Conservation (phyloP, 2,113 vertebrate species). For the Turdus rufiventris region DNA sequence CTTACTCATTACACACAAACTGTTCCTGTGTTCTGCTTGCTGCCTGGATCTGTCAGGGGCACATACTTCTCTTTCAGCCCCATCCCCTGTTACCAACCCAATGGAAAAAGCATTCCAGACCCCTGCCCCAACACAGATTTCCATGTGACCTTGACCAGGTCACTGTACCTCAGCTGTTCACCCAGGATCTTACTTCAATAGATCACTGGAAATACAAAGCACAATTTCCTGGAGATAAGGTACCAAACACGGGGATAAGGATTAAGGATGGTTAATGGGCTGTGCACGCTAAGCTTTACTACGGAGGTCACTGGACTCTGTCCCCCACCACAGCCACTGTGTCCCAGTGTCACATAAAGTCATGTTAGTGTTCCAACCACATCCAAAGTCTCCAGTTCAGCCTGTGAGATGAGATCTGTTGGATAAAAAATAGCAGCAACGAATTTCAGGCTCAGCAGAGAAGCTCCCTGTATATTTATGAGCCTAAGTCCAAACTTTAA, state of each 20-base stretch:
- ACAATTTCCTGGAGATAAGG: neutral
- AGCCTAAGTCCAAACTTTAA: slow-evolving; percentile 19
- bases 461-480: slow-evolving; percentile 47
- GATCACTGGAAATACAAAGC: neutral
- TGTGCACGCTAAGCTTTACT: neutral
- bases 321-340: neutral
- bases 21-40: neutral
- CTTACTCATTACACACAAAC: neutral
- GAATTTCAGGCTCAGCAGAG: neutral
- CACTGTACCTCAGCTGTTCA: neutral
- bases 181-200: neutral
- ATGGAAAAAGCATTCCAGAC: neutral
- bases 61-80: neutral
- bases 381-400: neutral
- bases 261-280: neutral
- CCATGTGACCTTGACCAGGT: neutral
- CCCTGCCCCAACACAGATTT: neutral
- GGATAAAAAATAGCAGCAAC: slow-evolving; percentile 2
- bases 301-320: neutral
- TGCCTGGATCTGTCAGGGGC: neutral
- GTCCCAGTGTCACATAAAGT: neutral
- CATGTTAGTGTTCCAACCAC: accelerated
- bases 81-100: neutral
- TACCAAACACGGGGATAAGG: neutral
- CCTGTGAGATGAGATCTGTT: neutral